Evolutionary conservation across 2,113 vertebrate genomes (phyloP).

Genomic region (Machaerirhynchus nigripectus): DNA sequence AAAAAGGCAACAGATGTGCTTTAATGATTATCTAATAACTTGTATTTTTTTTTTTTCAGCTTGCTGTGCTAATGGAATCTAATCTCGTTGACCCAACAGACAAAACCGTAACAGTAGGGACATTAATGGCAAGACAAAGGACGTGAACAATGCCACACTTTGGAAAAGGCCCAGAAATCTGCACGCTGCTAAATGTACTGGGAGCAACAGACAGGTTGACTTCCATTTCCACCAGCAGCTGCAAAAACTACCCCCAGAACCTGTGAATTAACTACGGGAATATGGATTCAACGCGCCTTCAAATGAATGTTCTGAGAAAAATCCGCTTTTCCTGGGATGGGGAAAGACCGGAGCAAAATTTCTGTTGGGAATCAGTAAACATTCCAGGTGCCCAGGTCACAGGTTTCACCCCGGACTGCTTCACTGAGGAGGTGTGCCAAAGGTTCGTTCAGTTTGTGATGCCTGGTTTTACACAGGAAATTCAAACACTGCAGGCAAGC

Average conservation of each 20-base stretch:
- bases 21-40: slow-evolving; percentile 62
- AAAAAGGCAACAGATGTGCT: slow-evolving; percentile 57
- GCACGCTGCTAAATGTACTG: background rate
- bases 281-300: background rate
- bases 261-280: background rate
- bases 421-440: background rate
- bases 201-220: background rate
- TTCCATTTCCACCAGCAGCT: background rate
- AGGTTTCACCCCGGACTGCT: background rate
- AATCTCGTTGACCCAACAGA: slow-evolving; percentile 44
- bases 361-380: background rate
- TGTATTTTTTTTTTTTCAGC: background rate
- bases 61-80: slow-evolving; percentile 54
- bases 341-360: background rate
- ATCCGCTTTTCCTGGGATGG: background rate
- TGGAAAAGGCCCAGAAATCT: background rate
- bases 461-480: background rate
- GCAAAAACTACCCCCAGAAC: background rate
- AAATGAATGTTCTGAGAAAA: background rate
- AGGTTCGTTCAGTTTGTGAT: background rate
- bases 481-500: background rate
- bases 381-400: background rate
- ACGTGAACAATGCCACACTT: background rate
- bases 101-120: slow-evolving; percentile 19
- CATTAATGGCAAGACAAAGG: slow-evolving; percentile 47